Conservation (phyloP, 2,888 invertebrate species). For the Apodemia duryi region DNA sequence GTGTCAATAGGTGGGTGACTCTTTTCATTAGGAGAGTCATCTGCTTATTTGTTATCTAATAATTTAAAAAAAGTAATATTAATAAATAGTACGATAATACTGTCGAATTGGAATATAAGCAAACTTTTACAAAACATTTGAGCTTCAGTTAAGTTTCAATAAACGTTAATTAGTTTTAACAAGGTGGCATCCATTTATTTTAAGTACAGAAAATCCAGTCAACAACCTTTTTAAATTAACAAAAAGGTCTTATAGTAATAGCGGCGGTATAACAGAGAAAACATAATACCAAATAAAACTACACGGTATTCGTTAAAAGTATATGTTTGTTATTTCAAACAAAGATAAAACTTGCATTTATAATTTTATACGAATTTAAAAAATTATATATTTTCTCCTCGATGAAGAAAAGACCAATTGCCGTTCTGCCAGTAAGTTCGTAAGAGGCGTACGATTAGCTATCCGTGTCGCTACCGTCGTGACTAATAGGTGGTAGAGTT, state of each 20-base stretch:
- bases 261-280: neutral
- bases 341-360: no score
- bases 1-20: no score
- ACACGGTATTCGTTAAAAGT: neutral
- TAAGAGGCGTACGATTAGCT: no score
- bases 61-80: no score
- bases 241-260: neutral
- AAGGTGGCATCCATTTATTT: neutral
- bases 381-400: no score
- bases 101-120: neutral
- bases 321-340: neutral
- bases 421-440: no score
- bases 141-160: neutral
- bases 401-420: no score
- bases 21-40: no score
- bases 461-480: no score
- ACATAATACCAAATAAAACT: neutral
- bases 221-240: neutral
- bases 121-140: neutral
- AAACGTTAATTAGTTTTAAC: neutral
- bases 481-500: no score
- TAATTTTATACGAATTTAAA: no score
- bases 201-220: neutral
- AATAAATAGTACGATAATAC: neutral
- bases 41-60: no score